Percentiles rank a stretch among this genome's conserved stretches.
These are phyloP conservation scores for Sternotherus odoratus DNA, from an alignment of 2,797 vertebrate species.

Conservation along the genomic window DNA sequence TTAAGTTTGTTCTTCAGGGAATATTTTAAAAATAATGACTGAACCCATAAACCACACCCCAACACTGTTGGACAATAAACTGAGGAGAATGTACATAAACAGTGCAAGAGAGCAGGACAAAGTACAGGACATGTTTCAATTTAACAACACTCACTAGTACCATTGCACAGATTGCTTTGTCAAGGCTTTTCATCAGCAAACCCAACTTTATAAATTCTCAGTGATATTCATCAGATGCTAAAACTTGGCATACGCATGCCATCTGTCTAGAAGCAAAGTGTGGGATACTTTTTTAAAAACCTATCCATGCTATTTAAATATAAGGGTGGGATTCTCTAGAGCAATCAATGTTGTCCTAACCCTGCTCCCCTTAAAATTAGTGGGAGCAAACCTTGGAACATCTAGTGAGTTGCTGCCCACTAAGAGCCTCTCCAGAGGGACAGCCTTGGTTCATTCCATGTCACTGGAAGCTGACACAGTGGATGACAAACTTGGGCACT, in stretches of 20 bases:
- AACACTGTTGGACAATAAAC: neutral
- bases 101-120: accelerated
- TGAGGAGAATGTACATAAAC: neutral
- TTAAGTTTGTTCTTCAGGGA: neutral
- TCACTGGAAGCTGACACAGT: neutral
- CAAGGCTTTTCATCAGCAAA: neutral
- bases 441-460: neutral
- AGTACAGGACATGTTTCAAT: neutral
- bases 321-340: neutral
- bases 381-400: neutral
- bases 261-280: neutral
- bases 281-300: neutral
- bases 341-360: neutral
- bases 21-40: neutral
- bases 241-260: neutral
- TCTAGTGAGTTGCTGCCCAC: neutral
- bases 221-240: neutral
- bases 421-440: too few relatives aligned
- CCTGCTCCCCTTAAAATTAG: neutral
- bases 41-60: neutral
- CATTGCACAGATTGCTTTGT: accelerated
- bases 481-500: neutral
- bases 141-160: accelerated
- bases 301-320: neutral
- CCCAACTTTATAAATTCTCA: neutral